phyloP scores from a whole-genome alignment of 2,888 invertebrate species.

The Cheilosia impressa region DNA sequence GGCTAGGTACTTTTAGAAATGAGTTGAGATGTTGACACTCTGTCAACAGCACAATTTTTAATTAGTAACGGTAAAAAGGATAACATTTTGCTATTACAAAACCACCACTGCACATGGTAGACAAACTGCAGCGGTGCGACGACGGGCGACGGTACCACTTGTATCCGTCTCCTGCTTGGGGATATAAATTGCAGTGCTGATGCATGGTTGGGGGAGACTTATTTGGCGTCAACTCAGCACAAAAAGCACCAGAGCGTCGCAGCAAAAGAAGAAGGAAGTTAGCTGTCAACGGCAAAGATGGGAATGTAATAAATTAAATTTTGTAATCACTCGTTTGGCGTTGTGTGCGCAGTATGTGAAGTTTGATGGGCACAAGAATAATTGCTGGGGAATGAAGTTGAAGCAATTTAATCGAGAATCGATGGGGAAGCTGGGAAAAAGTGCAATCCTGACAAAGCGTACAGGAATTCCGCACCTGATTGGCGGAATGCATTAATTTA shows the following conservation, averaged over 20 bases:
- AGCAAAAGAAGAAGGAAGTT: slow-evolving; percentile 52
- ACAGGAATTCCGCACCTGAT: slow-evolving; percentile 10
- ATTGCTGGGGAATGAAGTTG: slow-evolving; percentile 32
- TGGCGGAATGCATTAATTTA: slow-evolving; percentile 19
- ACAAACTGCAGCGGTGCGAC: slow-evolving; percentile 47
- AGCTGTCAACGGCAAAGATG: slow-evolving; percentile 68
- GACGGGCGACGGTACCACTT: slow-evolving; percentile 19
- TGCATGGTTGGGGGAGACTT: not conserved
- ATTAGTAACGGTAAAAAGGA: slow-evolving; percentile 67
- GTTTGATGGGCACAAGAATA: slow-evolving; percentile 63
- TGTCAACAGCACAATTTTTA: slow-evolving; percentile 73
- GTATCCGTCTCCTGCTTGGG: slow-evolving; percentile 40
- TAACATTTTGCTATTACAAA: slow-evolving; percentile 61
- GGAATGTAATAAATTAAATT: slow-evolving; percentile 71
- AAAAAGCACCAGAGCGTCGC: slow-evolving; percentile 8
- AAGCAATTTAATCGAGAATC: slow-evolving; percentile 53
- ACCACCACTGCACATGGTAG: slow-evolving; percentile 44
- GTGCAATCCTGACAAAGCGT: not conserved
- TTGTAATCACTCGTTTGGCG: slow-evolving; percentile 66
- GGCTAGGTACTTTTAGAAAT: slow-evolving; percentile 54
- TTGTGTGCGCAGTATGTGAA: slow-evolving; percentile 40
- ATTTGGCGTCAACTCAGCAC: slow-evolving; percentile 3
- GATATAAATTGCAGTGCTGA: not conserved
- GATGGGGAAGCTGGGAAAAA: slow-evolving; percentile 19
- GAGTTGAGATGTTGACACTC: slow-evolving; percentile 70